Evolutionary conservation across 1,140 invertebrate genomes (phyloP).

Genomic region (Apis florea): DNA sequence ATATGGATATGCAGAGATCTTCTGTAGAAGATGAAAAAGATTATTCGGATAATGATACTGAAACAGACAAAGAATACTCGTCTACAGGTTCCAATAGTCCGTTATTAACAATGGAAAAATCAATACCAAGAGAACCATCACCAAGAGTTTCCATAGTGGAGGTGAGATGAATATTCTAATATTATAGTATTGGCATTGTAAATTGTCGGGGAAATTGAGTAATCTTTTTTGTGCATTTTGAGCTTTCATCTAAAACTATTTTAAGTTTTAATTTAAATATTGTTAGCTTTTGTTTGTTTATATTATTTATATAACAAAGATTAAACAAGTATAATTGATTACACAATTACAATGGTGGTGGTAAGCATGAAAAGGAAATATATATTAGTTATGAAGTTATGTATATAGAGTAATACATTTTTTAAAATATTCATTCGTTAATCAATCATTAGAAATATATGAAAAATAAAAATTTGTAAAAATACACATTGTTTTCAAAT

Average conservation of each 20-base stretch:
- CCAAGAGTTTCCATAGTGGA: conserved; percentile 74
- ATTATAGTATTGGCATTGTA: conserved; percentile 23
- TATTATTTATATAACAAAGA: conserved; percentile 15
- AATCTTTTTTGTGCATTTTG: conserved; percentile 17
- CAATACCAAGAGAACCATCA: conserved; percentile 62
- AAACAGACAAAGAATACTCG: conserved; percentile 69
- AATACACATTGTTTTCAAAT: neutral
- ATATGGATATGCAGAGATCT: conserved; percentile 57
- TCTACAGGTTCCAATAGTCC: conserved; percentile 65
- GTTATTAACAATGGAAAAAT: conserved; percentile 61
- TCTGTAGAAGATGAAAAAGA: conserved; percentile 64
- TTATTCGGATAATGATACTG: conserved; percentile 67
- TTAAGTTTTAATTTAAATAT: conserved; percentile 16
- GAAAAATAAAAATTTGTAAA: neutral
- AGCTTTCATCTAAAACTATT: conserved; percentile 10
- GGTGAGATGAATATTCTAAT: conserved; percentile 66
- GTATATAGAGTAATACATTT: neutral
- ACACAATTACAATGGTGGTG: conserved; percentile 45
- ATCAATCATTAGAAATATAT: neutral
- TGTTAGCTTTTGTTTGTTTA: conserved; percentile 32
- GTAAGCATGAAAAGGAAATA: conserved; percentile 35
- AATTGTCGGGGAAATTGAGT: neutral
- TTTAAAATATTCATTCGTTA: neutral
- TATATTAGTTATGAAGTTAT: neutral
- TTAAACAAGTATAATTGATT: conserved; percentile 19